Evolutionary conservation across 2,888 invertebrate genomes (phyloP), one percentile per base, ranked within the genome.

Genomic region (Heteromurus nitidus): DNA sequence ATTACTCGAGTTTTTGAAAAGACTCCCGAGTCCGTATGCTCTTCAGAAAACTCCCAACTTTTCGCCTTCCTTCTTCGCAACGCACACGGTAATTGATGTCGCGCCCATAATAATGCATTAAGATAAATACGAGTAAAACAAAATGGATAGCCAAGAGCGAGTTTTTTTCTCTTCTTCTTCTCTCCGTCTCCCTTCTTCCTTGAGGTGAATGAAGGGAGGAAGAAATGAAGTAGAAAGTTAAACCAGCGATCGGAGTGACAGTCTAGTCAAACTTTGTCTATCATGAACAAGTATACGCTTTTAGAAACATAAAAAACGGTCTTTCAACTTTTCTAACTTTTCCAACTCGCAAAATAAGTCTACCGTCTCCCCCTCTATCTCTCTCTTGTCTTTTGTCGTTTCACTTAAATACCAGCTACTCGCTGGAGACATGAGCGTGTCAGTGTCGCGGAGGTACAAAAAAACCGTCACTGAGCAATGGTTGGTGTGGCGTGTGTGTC

Each of bases 261-360:
- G 81, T 81, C 70, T 70, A 81, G 81, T 81, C 81, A 81, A 81
- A 81, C 74, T 81, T 81, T 81, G 75, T 70, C 81, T 81, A 81
- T 81, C 81, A 75, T 75, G 81, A 76, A 81, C 81, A 81, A 75
- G 81, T 74, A 75, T 76, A 75, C 75, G 81, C 81, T 81, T 81
- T 81, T 81, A 81, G 81, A 72, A 58, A 28, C 65, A 47, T 64
- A 53, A 81, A 81, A 81, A 75, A 75, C 70, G n/a, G n/a, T n/a
- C n/a, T n/a, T n/a, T 16, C n/a, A 16, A 5, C 20, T 50, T 50
- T 16, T n/a, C n/a, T 11, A 50, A 5, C 50, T 50, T n/a, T 20
- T 50, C 53, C n/a, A 36, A 36, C 26, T 50, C n/a, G n/a, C n/a
- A n/a, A n/a, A n/a, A n/a, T n/a, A n/a, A n/a, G n/a, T n/a, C n/a